These are phyloP conservation scores for Megaceryle maxima DNA, from an alignment of 2,113 vertebrate genomes.

Conservation along the genomic window DNA sequence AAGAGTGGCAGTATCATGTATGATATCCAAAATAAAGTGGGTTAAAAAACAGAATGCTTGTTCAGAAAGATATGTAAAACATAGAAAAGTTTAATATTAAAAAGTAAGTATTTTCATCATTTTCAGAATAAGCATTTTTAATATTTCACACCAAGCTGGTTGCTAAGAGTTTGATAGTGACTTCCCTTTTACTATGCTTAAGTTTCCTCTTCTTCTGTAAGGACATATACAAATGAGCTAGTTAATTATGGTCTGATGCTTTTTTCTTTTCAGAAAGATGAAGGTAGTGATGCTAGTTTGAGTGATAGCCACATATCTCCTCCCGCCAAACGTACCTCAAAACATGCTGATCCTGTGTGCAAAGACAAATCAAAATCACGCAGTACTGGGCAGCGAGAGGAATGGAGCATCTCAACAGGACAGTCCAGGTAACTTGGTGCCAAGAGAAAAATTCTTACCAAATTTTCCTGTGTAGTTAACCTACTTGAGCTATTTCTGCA, in stretches of 20 bases:
- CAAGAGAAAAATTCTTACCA: background rate
- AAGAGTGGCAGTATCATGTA: background rate
- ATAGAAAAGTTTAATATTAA: background rate
- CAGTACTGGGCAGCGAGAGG: constrained; percentile 89
- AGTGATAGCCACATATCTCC: constrained; percentile 91
- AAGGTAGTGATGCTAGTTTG: constrained; percentile 89
- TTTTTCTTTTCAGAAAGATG: constrained; percentile 83
- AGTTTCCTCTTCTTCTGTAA: background rate
- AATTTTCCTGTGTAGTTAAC: background rate
- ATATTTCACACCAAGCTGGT: background rate
- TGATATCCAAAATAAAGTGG: background rate
- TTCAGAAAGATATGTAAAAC: background rate
- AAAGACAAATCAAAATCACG: constrained; percentile 94
- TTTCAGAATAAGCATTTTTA: background rate
- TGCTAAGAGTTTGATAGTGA: background rate
- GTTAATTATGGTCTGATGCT: background rate
- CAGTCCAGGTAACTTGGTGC: constrained; percentile 85
- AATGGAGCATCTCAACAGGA: constrained; percentile 90
- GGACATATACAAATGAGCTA: background rate
- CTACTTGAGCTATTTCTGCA: background rate
- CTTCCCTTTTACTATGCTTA: background rate
- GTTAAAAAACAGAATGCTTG: background rate
- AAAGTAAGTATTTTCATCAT: background rate
- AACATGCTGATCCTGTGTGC: constrained; percentile 91
- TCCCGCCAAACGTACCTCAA: constrained; percentile 89